phyloP scores from a whole-genome alignment of 2,888 invertebrate genomes.

The Ophion slaviceki region DNA sequence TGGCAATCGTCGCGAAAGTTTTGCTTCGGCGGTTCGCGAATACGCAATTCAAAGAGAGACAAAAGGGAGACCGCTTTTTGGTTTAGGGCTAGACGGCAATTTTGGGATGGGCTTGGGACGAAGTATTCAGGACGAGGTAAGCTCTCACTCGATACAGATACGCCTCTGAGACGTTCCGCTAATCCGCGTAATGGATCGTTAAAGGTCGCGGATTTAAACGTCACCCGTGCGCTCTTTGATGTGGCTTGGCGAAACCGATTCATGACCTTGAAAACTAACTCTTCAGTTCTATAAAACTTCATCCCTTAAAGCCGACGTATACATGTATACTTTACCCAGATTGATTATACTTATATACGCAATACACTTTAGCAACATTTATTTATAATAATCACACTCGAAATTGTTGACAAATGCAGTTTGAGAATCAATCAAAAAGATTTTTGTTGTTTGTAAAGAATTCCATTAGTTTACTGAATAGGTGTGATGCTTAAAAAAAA shows the following conservation, averaged over 20 bases:
- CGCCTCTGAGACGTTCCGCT: slow-evolving; percentile 18
- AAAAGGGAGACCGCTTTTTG: not conserved
- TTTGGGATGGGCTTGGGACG: slow-evolving; percentile 21
- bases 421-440: too few relatives aligned
- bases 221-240: not conserved
- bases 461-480: too few relatives aligned
- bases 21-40: not conserved
- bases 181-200: slow-evolving; percentile 53
- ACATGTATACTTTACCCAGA: too few relatives aligned
- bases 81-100: too few relatives aligned
- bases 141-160: slow-evolving; percentile 8
- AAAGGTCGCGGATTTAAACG: slow-evolving; percentile 40
- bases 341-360: too few relatives aligned
- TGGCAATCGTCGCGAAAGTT: not conserved
- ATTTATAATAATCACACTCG: too few relatives aligned
- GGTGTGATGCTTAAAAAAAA: too few relatives aligned
- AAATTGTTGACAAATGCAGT: too few relatives aligned
- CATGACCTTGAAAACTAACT: slow-evolving; percentile 15
- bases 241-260: not conserved
- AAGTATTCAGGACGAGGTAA: slow-evolving; percentile 26
- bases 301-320: too few relatives aligned
- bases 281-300: too few relatives aligned
- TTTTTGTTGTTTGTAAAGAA: too few relatives aligned
- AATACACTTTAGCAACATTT: too few relatives aligned
- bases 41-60: not conserved